Evolutionary conservation across 2,113 vertebrate genomes (phyloP), one percentile per base, ranked within the genome.

Genomic region (Anarrhichthys ocellatus): DNA sequence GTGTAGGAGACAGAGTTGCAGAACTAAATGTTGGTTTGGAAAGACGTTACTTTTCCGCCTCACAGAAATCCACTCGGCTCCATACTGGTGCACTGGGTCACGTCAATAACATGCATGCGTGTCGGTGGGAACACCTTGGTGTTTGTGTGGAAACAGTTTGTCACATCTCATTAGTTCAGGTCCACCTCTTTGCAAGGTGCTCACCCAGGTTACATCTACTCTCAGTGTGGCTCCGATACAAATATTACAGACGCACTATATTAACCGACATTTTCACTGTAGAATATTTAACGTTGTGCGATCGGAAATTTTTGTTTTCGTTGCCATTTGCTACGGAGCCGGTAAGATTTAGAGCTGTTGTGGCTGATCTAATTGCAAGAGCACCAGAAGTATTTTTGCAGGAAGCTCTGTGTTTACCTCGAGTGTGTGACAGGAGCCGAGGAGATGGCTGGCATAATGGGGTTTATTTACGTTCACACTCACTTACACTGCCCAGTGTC

Each of bases 381-480:
- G 95, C 94, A 93, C 94, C 95, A 96, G 96, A 96, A 95, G 96
- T 94, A 76, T 95, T 92, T 36, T 96, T 87, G 93, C 96, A 97
- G 97, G 97, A 98, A 98, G 96, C 96, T 94, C 95, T 96, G 96
- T 97, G 96, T 97, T 98, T 97, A 98, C 95, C 85, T 95, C 91
- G 87, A 95, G 95, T 95, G 96, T 96, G 96, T 96, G 96, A 97
- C 97, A 97, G 96, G 95, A 96, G 96, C 95, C 95, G 89, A 92
- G 94, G 96, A 96, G 95, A 97, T 95, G 96, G 95, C 96, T 96
- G 96, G 84, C 88, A 96, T 96, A 97, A 97, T 97, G 96, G 96
- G 95, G 96, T 97, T 98, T 97, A 97, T 97, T 98, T 97, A 99
- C 95, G 95, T 96, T 93, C 91, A 91, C 92, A 96, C 97, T 96